Evolutionary conservation across 2,888 invertebrate genomes (phyloP).

Genomic region (Antheraea yamamai): DNA sequence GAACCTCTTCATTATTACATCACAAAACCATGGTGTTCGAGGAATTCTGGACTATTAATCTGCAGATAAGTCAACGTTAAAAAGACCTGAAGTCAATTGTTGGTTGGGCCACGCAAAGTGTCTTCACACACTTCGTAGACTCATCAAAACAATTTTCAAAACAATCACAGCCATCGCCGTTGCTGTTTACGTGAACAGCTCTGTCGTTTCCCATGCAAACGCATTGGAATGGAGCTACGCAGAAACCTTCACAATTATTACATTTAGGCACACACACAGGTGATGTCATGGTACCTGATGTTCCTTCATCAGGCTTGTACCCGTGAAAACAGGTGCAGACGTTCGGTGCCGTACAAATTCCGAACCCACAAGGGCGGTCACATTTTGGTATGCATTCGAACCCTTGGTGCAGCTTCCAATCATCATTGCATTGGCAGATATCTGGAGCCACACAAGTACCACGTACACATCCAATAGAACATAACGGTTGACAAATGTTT

Average conservation of each 20-base stretch:
- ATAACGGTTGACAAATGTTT: conserved; percentile 8
- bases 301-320: background rate
- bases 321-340: conserved; percentile 1
- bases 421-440: conserved; percentile 5
- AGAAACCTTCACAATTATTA: background rate
- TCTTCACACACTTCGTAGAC: background rate
- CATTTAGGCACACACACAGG: background rate
- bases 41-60: background rate
- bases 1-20: too few relatives aligned
- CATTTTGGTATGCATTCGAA: background rate
- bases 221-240: background rate
- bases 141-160: background rate
- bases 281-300: background rate
- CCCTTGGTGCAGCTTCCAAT: conserved; percentile 7
- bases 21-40: too few relatives aligned
- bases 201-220: background rate
- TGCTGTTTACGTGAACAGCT: background rate
- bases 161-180: background rate
- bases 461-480: conserved; percentile 7
- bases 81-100: background rate
- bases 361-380: background rate
- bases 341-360: background rate
- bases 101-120: background rate
- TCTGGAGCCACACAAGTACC: conserved; percentile 19
- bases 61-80: background rate